Base-by-base conservation (phyloP, 2,113 vertebrate species). In the Amphiprion ocellaris region DNA sequence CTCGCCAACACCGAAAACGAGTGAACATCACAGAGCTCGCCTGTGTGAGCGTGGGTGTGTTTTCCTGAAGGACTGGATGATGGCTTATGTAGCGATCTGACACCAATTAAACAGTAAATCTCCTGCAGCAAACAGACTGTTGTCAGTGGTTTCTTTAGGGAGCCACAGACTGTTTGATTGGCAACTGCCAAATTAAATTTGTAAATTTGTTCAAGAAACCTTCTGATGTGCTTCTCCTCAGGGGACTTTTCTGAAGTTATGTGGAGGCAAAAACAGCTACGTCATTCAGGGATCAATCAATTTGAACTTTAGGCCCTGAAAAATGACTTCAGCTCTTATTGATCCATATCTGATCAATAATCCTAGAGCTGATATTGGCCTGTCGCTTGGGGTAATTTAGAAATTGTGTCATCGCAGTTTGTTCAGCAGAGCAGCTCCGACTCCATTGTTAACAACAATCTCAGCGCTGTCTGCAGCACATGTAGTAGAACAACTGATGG, bases 101-200 rank as follows among this genome's bases (percentile, higher is more conserved):
- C 50, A 68, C 39, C 65, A 66, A 44, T 65, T 64, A 77, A 47
- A 28, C 17, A 47, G 44, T 30, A 33, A 59, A 66, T 47, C n/a
- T 33, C 60, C 28, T 46, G 46, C 46, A 69, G 56, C 24, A 54
- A 44, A 69, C 15, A 21, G 10, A 17, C n/a, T 59, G 37, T 17
- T 56, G 33, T 59, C 39, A 23, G 26, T 28, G 19, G 17, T 62
- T 44, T 8, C 41, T 15, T 2, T 33, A 44, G 19, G 21, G 55
- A 8, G 10, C n/a, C 12, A 14, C 10, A 19, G 44, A 26, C 46
- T 56, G 33, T 59, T 66, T 66, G 33, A 53, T 24, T 52, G 50
- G 30, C 30, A 41, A 59, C 55, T 64, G 26, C 19, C 62, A 24
- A n/a, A n/a, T n/a, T n/a, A n/a, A n/a, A n/a, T n/a, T n/a, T n/a